Evolutionary conservation across 2,113 vertebrate species (phyloP).

Genomic region (Sclerurus mexicanus): DNA sequence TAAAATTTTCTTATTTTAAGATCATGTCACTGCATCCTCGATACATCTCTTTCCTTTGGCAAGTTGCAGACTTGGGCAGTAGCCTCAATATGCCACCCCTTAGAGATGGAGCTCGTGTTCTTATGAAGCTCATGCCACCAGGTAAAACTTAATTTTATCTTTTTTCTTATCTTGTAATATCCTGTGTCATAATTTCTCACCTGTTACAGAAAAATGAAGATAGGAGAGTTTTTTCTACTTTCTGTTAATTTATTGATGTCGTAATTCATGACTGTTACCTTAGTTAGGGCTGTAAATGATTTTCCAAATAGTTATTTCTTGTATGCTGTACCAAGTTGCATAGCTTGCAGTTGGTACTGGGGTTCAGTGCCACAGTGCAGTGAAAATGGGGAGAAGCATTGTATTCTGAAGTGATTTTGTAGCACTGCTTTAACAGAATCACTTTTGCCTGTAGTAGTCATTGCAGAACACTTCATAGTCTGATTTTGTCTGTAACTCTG

Average conservation of each 20-base stretch:
- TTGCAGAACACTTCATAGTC: background rate
- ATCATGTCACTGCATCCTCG: slow-evolving; percentile 98
- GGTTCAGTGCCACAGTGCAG: background rate
- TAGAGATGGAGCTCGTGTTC: slow-evolving; percentile 93
- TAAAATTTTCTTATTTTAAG: slow-evolving; percentile 69
- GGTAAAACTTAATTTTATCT: slow-evolving; percentile 71
- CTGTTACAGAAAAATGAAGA: background rate
- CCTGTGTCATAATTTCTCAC: background rate
- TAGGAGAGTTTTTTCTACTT: background rate
- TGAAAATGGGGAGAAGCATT: background rate
- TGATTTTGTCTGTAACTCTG: background rate
- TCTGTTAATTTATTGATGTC: background rate
- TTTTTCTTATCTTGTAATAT: background rate
- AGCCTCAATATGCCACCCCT: slow-evolving; percentile 96
- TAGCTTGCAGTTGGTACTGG: background rate
- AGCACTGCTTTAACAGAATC: background rate
- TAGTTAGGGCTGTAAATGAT: background rate
- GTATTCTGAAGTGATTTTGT: background rate
- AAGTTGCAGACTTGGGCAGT: slow-evolving; percentile 97
- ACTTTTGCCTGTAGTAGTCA: background rate
- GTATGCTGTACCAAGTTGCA: background rate
- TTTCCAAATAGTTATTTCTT: background rate
- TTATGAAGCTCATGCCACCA: slow-evolving; percentile 99
- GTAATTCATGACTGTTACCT: background rate
- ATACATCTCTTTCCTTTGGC: slow-evolving; percentile 99